These are phyloP conservation scores for Halcyon badia DNA, from an alignment of 2,797 vertebrate genomes.

Conservation along the genomic window DNA sequence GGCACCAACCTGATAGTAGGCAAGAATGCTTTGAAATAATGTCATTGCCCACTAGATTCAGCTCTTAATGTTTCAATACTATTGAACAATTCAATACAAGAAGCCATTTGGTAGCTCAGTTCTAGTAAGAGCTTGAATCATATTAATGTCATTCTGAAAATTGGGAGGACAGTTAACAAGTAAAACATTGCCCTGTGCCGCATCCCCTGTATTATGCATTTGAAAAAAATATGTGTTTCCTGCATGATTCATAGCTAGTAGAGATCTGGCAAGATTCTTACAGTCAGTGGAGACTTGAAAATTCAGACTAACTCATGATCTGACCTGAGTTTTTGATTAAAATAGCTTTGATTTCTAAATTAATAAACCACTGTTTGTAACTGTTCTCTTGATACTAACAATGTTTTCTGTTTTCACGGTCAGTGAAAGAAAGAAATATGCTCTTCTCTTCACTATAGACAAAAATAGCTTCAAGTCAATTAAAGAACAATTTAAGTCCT, in stretches of 20 bases:
- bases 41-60: neutral
- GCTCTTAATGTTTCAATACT: neutral
- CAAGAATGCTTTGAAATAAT: neutral
- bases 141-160: neutral
- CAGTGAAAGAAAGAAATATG: neutral
- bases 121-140: neutral
- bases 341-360: neutral
- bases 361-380: neutral
- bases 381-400: neutral
- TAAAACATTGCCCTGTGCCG: neutral
- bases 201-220: rapidly evolving
- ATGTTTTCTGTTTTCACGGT: neutral
- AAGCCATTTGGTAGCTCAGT: neutral
- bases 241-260: neutral
- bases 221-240: neutral
- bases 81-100: neutral
- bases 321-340: neutral
- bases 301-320: neutral
- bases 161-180: neutral
- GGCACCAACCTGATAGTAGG: neutral
- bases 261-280: neutral
- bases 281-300: neutral
- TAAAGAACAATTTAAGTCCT: neutral
- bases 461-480: neutral
- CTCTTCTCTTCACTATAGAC: neutral